Percentiles rank a stretch among this genome's conserved stretches.
Conservation (phyloP, 2,888 invertebrate genomes). For the Melangyna quadrimaculata region DNA sequence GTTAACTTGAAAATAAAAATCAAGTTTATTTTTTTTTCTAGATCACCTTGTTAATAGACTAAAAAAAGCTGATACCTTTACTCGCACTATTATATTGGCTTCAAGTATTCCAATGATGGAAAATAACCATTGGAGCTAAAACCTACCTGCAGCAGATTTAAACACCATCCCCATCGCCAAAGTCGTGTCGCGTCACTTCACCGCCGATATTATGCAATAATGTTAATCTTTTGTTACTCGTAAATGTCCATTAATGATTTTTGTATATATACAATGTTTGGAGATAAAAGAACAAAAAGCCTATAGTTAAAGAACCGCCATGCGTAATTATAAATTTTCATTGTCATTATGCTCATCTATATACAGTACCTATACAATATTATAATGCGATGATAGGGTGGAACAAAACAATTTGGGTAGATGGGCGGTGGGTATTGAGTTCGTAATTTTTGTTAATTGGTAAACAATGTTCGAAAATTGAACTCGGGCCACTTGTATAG, state of each 20-base stretch:
- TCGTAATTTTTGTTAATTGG: slow-evolving; percentile 66
- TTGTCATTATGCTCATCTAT: too few species aligned
- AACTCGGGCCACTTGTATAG: slow-evolving; percentile 29
- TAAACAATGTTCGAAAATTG: slow-evolving; percentile 67
- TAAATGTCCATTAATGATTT: slow-evolving; percentile 64
- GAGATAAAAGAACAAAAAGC: not conserved
- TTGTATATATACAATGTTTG: not conserved
- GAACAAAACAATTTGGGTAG: not conserved
- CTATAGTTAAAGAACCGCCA: not conserved
- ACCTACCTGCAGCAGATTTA: not conserved
- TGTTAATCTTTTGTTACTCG: slow-evolving; percentile 67
- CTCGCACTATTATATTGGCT: not conserved
- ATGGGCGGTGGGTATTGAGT: not conserved
- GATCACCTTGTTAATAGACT: not conserved
- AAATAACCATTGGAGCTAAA: not conserved
- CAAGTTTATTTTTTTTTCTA: too few species aligned
- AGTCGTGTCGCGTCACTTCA: not conserved
- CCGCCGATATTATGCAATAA: slow-evolving; percentile 29
- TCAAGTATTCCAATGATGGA: slow-evolving; percentile 20
- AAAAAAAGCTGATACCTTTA: not conserved
- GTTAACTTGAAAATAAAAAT: too few species aligned
- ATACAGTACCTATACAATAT: too few species aligned
- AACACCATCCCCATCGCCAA: not conserved
- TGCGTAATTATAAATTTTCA: slow-evolving; percentile 22
- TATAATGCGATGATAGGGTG: not conserved